phyloP scores from a whole-genome alignment of 2,113 vertebrate genomes.

The Cyanistes caeruleus region DNA sequence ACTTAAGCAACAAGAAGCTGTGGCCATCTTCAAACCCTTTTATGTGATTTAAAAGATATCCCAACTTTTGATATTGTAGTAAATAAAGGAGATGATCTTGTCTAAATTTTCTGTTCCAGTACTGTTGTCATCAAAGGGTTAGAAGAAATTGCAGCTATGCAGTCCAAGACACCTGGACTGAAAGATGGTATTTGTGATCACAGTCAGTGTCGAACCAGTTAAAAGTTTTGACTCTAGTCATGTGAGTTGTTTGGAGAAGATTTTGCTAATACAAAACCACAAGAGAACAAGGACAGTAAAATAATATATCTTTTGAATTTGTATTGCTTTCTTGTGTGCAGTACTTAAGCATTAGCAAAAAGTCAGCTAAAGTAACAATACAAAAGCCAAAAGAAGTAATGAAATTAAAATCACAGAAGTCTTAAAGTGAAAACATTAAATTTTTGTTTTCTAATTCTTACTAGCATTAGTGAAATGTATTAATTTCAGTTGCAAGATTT shows the following conservation, averaged over 20 bases:
- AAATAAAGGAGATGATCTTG: background rate
- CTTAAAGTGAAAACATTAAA: background rate
- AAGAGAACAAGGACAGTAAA: background rate
- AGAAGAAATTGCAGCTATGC: background rate
- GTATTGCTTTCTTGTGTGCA: background rate
- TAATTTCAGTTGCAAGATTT: background rate
- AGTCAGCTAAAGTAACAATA: background rate
- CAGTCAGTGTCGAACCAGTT: background rate
- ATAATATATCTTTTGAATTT: background rate
- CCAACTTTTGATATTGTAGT: background rate
- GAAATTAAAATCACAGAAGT: background rate
- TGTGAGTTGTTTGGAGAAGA: background rate
- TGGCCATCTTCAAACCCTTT: background rate
- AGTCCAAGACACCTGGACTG: background rate
- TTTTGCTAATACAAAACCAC: background rate
- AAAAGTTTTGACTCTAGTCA: background rate
- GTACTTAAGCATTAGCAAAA: background rate
- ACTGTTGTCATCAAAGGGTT: background rate
- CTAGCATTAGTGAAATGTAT: slow-evolving; percentile 1
- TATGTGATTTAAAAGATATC: background rate
- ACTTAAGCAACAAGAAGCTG: background rate
- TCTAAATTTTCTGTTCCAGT: background rate
- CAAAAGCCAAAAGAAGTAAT: background rate
- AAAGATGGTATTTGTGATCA: background rate
- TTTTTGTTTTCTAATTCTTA: background rate